These are phyloP conservation scores for Cephus spinipes DNA, from an alignment of 2,888 invertebrate genomes.

Conservation along the genomic window DNA sequence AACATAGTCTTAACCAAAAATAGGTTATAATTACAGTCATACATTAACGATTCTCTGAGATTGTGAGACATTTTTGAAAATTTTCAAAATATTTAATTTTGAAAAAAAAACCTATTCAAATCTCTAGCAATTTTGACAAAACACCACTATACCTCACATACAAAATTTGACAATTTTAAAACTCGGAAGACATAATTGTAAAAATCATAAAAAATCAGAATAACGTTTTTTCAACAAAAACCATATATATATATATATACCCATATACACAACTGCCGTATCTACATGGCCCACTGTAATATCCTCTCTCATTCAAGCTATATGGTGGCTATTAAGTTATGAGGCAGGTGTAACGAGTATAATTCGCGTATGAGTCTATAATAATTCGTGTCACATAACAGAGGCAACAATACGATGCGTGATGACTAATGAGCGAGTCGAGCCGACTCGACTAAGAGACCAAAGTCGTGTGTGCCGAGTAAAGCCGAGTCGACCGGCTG, in stretches of 20 bases:
- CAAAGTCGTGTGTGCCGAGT: background rate
- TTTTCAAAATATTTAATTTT: conserved; percentile 4
- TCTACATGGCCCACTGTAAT: background rate
- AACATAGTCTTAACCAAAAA: conserved; percentile 68
- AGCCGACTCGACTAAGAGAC: background rate
- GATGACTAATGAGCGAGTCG: conserved; percentile 21
- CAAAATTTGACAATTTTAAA: background rate
- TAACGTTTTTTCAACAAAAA: background rate
- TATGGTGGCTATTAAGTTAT: background rate
- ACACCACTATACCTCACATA: background rate
- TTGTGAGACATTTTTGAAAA: conserved; percentile 31
- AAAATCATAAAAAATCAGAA: background rate
- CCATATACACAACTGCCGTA: background rate
- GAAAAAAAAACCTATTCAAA: background rate
- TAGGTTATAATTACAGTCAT: conserved; percentile 70
- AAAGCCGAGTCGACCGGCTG: background rate
- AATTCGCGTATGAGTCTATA: conserved; percentile 1
- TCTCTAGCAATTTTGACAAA: background rate
- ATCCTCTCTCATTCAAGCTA: background rate
- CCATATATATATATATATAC: background rate
- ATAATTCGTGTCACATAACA: conserved; percentile 6
- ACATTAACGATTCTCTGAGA: conserved; percentile 43
- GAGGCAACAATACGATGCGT: conserved; percentile 16
- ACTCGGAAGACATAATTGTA: background rate
- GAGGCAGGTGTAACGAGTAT: conserved; percentile 4